Conservation (phyloP, 2,888 invertebrate genomes). For the Watsonalla cultraria region DNA sequence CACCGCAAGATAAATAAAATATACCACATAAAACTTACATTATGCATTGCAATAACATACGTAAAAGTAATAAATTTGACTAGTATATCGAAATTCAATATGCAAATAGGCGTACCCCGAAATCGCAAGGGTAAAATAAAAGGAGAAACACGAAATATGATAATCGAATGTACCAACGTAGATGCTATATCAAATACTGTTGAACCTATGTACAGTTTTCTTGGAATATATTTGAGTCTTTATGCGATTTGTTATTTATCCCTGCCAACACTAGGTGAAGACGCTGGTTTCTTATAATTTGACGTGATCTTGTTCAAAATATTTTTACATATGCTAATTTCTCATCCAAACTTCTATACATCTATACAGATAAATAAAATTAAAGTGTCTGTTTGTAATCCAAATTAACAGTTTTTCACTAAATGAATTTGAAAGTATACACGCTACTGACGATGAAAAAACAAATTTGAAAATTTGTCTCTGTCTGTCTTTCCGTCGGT, state of each 20-base stretch:
- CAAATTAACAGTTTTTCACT: no score
- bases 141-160: conserved; percentile 64
- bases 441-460: no score
- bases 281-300: no score
- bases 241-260: neutral
- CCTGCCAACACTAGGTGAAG: no score
- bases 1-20: conserved; percentile 34
- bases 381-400: no score
- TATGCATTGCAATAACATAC: conserved; percentile 49
- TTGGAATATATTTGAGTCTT: neutral
- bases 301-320: no score
- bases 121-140: conserved; percentile 71
- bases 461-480: no score
- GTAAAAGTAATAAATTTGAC: conserved; percentile 62
- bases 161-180: conserved; percentile 64
- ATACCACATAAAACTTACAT: conserved; percentile 43
- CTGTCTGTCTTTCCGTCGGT: no score
- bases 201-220: conserved; percentile 30
- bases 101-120: conserved; percentile 59
- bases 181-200: conserved; percentile 40
- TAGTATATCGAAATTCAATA: conserved; percentile 70
- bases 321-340: no score
- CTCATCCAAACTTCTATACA: no score
- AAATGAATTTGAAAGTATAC: no score
- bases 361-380: no score